Percentiles rank a stretch among this genome's conserved stretches.
These are phyloP conservation scores for Harpagoxenus sublaevis DNA, from an alignment of 2,888 invertebrate genomes.

Conservation along the genomic window DNA sequence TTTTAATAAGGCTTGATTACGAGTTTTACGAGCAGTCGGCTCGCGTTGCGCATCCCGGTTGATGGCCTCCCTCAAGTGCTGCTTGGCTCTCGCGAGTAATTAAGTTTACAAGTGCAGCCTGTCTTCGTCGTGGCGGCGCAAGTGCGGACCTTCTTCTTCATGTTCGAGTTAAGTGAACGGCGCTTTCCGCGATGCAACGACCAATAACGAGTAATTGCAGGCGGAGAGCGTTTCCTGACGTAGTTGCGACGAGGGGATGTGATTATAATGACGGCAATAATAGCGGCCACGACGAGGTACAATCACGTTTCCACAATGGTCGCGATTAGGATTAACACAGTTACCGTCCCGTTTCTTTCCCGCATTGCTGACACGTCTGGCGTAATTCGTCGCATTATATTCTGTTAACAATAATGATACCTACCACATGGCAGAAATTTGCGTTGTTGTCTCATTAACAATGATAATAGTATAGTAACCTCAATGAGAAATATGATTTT, in stretches of 20 bases:
- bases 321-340: slow-evolving; percentile 43
- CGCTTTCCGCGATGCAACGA: slow-evolving; percentile 51
- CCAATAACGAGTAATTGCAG: slow-evolving; percentile 54
- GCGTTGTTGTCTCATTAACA: slow-evolving; percentile 39
- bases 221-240: slow-evolving; percentile 32
- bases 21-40: slow-evolving; percentile 67
- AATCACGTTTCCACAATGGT: slow-evolving; percentile 32
- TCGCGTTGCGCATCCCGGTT: slow-evolving; percentile 54
- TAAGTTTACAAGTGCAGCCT: slow-evolving; percentile 68
- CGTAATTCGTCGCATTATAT: slow-evolving; percentile 27
- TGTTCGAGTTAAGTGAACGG: slow-evolving; percentile 53
- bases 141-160: slow-evolving; percentile 55
- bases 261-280: slow-evolving; percentile 47
- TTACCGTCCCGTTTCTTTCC: slow-evolving; percentile 2
- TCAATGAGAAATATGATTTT: slow-evolving; percentile 48
- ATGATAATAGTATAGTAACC: slow-evolving; percentile 28
- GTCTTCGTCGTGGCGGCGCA: slow-evolving; percentile 47
- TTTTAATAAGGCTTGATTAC: slow-evolving; percentile 76
- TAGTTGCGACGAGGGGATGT: slow-evolving; percentile 39
- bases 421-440: slow-evolving; percentile 33
- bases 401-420: slow-evolving; percentile 45
- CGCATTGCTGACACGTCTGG: neutral
- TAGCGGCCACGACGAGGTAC: slow-evolving; percentile 4
- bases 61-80: slow-evolving; percentile 61
- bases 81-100: slow-evolving; percentile 65